Evolutionary conservation across 2,888 invertebrate genomes (phyloP).

Genomic region (Dryadula phaetusa): DNA sequence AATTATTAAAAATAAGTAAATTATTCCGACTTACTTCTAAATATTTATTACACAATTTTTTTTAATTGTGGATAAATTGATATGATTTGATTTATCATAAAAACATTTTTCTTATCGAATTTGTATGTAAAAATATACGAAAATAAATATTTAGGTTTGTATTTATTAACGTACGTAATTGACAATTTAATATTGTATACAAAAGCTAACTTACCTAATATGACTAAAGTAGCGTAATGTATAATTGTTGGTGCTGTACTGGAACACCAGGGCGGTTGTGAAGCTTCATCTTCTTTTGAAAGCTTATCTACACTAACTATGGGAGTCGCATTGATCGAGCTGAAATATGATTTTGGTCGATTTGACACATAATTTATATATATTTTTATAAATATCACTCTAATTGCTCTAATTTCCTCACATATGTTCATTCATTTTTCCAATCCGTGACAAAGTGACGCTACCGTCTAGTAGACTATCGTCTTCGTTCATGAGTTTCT

Average conservation of each 20-base stretch:
- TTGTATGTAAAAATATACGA: too few relatives aligned
- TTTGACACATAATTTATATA: neutral
- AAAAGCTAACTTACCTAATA: constrained; percentile 52
- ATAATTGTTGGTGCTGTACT: constrained; percentile 40
- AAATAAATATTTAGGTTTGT: too few relatives aligned
- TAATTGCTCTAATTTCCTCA: constrained; percentile 50
- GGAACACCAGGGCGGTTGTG: constrained; percentile 45
- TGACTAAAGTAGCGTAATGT: constrained; percentile 52
- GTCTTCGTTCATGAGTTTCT: constrained; percentile 65
- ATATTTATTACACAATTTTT: too few relatives aligned
- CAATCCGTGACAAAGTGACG: constrained; percentile 49
- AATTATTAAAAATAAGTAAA: too few relatives aligned
- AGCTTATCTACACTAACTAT: constrained; percentile 44
- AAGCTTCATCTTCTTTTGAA: constrained; percentile 44
- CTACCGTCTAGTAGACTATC: constrained; percentile 60
- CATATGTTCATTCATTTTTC: constrained; percentile 54
- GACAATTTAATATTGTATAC: neutral
- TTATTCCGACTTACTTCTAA: too few relatives aligned
- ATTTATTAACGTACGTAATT: too few relatives aligned
- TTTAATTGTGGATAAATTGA: too few relatives aligned
- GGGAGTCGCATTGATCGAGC: constrained; percentile 39
- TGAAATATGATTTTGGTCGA: too few relatives aligned
- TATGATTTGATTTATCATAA: too few relatives aligned
- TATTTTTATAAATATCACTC: neutral
- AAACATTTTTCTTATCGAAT: too few relatives aligned